Base-by-base conservation (phyloP, 1,140 invertebrate species). In the Drosophila seguyi region DNA sequence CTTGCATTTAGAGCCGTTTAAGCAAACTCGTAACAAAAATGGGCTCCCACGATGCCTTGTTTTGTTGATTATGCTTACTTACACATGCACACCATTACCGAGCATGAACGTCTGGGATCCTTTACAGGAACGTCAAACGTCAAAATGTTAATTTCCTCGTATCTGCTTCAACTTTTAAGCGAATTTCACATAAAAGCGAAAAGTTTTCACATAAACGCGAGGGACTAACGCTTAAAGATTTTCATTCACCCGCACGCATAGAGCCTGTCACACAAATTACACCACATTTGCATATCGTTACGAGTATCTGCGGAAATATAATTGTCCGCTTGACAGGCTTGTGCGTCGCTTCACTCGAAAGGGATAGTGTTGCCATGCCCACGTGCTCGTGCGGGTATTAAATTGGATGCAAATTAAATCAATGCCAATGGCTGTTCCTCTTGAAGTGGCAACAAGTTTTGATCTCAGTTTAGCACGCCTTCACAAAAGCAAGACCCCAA, bases 191-290 rank as follows among this genome's bases (percentile, higher is more conserved):
- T 82, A 74, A 82, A 81, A 67, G 74, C 50, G 38, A 60, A 81
- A 82, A 82, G 61, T 82, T 82, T 82, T 81, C 73, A 58, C 79
- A 82, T 82, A 82, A 81, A 81, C 61, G 67, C 39, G 42, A 52
- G 58, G 36, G 58, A 60, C 60, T 34, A 48, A 60, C 55, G 66
- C 72, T 79, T 63, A 62, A 69, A 50, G 58, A 69, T 45, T 38
- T 71, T 38, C 60, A 71, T 47, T 55, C 58, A 22, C 52, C 52
- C 47, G n/a, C 27, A 25, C 50, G 18, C 63, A 47, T 39, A 41
- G 39, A 38, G 52, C 22, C 38, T 34, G 57, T 6, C 63, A 14
- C 52, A 41, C 65, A 66, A 66, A 72, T 63, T 48, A 36, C 34
- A 27, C 47, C 50, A 56, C 56, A 72, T 47, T 56, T 56, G 60